Percentiles rank a stretch among this genome's conserved stretches.
Evolutionary conservation across 2,113 vertebrate genomes (phyloP).

Genomic region (Falco punctatus): DNA sequence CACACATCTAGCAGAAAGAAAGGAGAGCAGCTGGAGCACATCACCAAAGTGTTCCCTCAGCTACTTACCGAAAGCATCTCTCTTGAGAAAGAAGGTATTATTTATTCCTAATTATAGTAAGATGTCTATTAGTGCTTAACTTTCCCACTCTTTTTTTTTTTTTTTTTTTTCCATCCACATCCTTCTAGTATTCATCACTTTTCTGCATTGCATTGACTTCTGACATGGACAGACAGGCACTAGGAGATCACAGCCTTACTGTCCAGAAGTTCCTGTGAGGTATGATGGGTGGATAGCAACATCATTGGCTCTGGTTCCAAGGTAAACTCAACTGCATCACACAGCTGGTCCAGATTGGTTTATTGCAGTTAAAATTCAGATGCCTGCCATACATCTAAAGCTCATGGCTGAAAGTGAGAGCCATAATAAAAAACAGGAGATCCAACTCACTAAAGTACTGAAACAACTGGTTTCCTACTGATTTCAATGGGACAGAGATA

Average conservation of each 20-base stretch:
- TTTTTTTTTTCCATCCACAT: neutral
- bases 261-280: neutral
- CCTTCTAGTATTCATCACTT: neutral
- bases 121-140: neutral
- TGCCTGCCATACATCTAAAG: neutral
- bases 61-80: neutral
- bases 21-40: neutral
- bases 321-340: neutral
- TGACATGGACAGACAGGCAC: neutral
- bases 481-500: neutral
- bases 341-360: neutral
- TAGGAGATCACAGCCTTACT: neutral
- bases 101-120: neutral
- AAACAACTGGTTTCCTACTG: neutral
- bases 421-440: neutral
- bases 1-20: neutral
- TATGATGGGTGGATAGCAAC: neutral
- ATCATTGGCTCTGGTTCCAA: neutral
- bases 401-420: neutral
- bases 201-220: neutral
- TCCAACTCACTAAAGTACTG: neutral
- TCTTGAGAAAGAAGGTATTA: neutral
- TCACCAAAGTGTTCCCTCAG: neutral
- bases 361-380: neutral
- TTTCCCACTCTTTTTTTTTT: neutral